Evolutionary conservation across 1,140 invertebrate genomes (phyloP), one percentile per base, ranked within the genome.

Genomic region (Neomicropteryx cornuta): DNA sequence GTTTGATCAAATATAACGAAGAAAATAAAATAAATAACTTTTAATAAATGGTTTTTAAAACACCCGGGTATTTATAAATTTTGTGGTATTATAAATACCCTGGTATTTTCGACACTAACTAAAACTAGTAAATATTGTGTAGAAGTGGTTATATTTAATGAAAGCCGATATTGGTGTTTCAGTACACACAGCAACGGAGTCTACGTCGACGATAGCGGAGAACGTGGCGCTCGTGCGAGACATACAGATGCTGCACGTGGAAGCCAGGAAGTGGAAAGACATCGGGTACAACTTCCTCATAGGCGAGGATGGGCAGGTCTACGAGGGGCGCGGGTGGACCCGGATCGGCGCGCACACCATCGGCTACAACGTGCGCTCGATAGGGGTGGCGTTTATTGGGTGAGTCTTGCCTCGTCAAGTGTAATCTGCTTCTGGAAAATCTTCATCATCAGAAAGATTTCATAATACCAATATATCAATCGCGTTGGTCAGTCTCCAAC

Each of bases 211-310:
- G 17, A 51, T 59, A 18, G 52, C 60, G 0, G 59, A 60, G 13
- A 68, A 68, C 42, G 51, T 60, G n/a, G 48, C 58, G 0, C 31
- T 60, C 1, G 51, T 68, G 13, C 53, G 62, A 17, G 46, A 62
- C 30, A 63, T 68, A 33, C 67, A 69, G 45, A 56, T 59, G 36
- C n/a, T n/a, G n/a, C n/a, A n/a, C n/a, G n/a, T n/a, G n/a, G n/a
- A n/a, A n/a, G n/a, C n/a, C n/a, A n/a, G n/a, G n/a, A n/a, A n/a
- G n/a, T n/a, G n/a, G n/a, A n/a, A n/a, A n/a, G n/a, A n/a, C n/a
- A n/a, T 58, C 48, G 65, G 67, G 17, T 81, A 78, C 48, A 84
- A 74, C 52, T 84, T 84, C 49, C 40, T 79, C 28, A 69, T 82
- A 31, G 79, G 78, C 11, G 77, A 76, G 29, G 79, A 82, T 43